Base-by-base conservation (phyloP, 2,888 invertebrate genomes). In the Acrocyrtus sp. region DNA sequence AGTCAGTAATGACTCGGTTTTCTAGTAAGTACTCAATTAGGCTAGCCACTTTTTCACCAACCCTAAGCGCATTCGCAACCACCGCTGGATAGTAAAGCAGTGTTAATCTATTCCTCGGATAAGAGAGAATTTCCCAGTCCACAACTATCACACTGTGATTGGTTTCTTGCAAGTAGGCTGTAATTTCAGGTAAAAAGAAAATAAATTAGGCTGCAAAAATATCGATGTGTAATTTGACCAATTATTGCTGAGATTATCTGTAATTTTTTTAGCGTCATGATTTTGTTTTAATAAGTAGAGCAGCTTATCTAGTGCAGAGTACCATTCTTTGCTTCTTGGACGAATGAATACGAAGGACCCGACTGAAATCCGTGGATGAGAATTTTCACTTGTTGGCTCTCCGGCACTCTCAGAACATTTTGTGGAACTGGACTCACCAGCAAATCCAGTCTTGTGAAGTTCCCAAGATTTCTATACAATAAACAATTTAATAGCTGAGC, bases 311-410 rank as follows among this genome's bases (percentile, higher is more conserved):
- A 8, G 6, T 21, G 21, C 24, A 51, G 10, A 12, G 26, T 19
- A 76, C 73, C 76, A 60, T 77, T 63, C 65, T 77, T 77, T 1
- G 69, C 48, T 1, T 43, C 60, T 24, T 43, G 12, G 0, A 51
- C 61, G 61, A 77, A 77, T 17, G 50, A 22, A 1, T 56, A 41
- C 0, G 50, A 15, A 3, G 62, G 51, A 41, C 67, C 67, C 1
- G 63, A 61, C 26, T 72, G 70, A 56, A 74, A 76, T 15, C 76
- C 76, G 29, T 76, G 76, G 39, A 76, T 72, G 3, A 76, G 53
- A 10, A 76, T 76, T 27, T 76, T 76, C 4, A 72, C 39, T 12
- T 67, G 43, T 2, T 51, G n/a, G 26, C 26, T 21, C 1, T n/a
- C 19, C 6, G n/a, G 12, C 1, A 74, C 48, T 39, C 26, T 43